phyloP scores from a whole-genome alignment of 30 jellyfish, hydroid and myxozoan species.

The Clytia hemisphaerica region DNA sequence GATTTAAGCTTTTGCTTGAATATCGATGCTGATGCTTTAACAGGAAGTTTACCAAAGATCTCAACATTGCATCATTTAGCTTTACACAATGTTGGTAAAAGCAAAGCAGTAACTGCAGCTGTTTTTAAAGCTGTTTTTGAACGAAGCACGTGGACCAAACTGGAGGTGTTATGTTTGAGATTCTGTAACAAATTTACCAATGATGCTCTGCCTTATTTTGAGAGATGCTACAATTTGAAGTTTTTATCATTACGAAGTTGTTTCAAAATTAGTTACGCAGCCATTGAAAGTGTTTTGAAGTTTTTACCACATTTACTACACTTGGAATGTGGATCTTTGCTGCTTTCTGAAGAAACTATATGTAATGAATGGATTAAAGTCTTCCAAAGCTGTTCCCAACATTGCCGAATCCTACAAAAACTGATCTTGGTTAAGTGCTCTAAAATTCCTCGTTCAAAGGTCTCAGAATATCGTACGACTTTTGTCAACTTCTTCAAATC shows the following conservation, averaged over 20 bases:
- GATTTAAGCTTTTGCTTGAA: slow-evolving; percentile 38
- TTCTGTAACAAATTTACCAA: slow-evolving; percentile 18
- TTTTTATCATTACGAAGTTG: slow-evolving; percentile 34
- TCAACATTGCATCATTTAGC: slow-evolving; percentile 4
- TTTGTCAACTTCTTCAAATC: slow-evolving; percentile 9
- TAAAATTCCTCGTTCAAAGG: slow-evolving; percentile 18
- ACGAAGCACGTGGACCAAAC: not conserved
- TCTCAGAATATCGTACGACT: slow-evolving; percentile 9
- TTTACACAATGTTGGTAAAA: slow-evolving; percentile 38
- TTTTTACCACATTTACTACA: slow-evolving; percentile 1
- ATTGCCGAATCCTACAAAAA: slow-evolving; percentile 24
- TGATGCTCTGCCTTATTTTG: not conserved
- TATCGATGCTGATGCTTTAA: slow-evolving; percentile 18
- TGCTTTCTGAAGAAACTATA: slow-evolving; percentile 20
- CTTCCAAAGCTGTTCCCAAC: slow-evolving; percentile 11
- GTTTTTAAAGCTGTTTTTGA: slow-evolving; percentile 7
- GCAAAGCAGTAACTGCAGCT: slow-evolving; percentile 40
- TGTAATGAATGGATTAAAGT: slow-evolving; percentile 19
- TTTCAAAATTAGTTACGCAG: slow-evolving; percentile 21
- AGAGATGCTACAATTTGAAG: slow-evolving; percentile 19
- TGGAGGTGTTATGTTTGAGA: slow-evolving; percentile 36
- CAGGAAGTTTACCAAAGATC: slow-evolving; percentile 16
- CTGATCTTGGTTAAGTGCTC: slow-evolving; percentile 28
- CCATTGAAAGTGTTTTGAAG: not conserved
- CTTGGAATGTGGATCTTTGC: slow-evolving; percentile 34